Conservation (phyloP, 2,113 vertebrate species). For the Benitochromis conjunctus region DNA sequence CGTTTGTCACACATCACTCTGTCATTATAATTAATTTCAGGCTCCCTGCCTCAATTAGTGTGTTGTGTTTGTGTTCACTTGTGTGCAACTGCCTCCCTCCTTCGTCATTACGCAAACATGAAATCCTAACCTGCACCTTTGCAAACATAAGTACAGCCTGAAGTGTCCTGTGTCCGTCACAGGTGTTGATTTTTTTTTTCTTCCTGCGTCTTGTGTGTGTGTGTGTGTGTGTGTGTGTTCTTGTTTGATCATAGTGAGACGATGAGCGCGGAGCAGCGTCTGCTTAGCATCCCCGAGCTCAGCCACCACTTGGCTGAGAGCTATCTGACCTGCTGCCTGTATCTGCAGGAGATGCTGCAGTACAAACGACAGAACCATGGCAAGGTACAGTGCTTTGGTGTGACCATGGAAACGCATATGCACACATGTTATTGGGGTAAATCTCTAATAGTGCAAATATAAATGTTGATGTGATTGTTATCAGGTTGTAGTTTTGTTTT, state of each 20-base stretch:
- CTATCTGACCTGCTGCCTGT: constrained; percentile 90
- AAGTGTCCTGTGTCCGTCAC: background rate
- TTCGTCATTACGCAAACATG: background rate
- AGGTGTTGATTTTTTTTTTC: background rate
- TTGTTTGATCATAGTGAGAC: constrained; percentile 75
- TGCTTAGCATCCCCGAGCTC: constrained; percentile 91
- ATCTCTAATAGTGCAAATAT: background rate
- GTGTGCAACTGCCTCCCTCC: background rate
- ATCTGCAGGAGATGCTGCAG: constrained; percentile 90
- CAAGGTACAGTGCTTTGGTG: constrained; percentile 72
- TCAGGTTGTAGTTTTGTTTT: fast-evolving
- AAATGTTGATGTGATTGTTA: background rate
- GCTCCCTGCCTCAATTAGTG: background rate
- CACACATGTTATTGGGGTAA: fast-evolving
- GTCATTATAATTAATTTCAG: background rate
- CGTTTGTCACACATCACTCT: background rate
- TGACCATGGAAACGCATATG: background rate
- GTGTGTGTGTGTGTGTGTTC: background rate
- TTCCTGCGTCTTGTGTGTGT: background rate
- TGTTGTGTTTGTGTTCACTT: background rate
- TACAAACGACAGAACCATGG: constrained; percentile 94
- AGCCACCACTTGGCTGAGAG: constrained; percentile 95
- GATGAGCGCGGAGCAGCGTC: constrained; percentile 79
- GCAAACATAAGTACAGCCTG: background rate
- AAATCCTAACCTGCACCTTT: background rate